Base-by-base conservation (phyloP, 30 jellyfish, hydroid and myxozoan species). In the Morbakka virulenta region DNA sequence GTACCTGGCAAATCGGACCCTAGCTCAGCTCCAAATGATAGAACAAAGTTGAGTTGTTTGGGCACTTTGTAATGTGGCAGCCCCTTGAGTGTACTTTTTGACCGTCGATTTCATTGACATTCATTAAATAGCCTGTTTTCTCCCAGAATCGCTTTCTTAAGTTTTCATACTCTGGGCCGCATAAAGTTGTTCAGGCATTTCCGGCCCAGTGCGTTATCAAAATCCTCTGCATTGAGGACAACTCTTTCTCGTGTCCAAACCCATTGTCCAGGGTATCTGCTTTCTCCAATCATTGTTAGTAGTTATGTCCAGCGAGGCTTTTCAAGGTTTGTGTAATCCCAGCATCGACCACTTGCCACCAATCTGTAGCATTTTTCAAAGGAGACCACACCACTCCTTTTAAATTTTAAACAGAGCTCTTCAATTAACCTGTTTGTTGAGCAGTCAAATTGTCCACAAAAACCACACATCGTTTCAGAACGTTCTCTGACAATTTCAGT, bases 181-280 rank as follows among this genome's bases (percentile, higher is more conserved):
- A 24, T 6, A 66, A 13, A 13, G 27, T 13, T 12, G 27, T 66
- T 24, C 78, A 66, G 12, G 72, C n/a, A n/a, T n/a, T n/a, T n/a
- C n/a, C n/a, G n/a, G 72, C 27, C 78, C 78, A 66, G 32, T 66
- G 12, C 23, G 78, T 11, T 13, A 66, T 66, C 24, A 66, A 66
- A 12, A 66, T 66, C 32, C 78, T 66, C 78, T 72, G 69, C 32
- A 24, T 12, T 6, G 78, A n/a, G n/a, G n/a, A n/a, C n/a, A n/a
- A n/a, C n/a, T n/a, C n/a, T 31, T 66, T 66, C 72, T 66, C 78
- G 32, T 66, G 78, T 6, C 78, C 78, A 66, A 24, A 66, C 78
- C 69, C 27, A 13, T 66, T 66, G 24, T 66, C 78, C 12, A 72
- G 17, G 32, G 27, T 66, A n/a, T 66, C 78, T 14, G 27, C 78